A percentile compares a stretch with the other conserved stretches of the same genome.
Conservation (phyloP, 2,797 vertebrate species). For the Austrolebias charrua region DNA sequence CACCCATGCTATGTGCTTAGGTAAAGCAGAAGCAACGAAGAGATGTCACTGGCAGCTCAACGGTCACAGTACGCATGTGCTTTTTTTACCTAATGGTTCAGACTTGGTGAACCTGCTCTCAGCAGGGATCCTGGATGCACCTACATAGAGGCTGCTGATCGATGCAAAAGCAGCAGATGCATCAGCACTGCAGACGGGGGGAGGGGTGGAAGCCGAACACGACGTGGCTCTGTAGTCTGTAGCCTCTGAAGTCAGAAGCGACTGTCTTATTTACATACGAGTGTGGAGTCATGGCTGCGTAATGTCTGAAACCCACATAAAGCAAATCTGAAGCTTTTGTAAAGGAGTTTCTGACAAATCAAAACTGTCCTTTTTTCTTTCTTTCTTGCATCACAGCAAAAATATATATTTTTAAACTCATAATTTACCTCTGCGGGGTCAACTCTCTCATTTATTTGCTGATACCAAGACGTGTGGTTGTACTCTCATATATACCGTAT, state of each 20-base stretch:
- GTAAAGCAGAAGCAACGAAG: conserved; percentile 62
- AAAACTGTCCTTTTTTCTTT: conserved; percentile 4
- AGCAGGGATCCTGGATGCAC: conserved; percentile 82
- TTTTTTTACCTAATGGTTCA: conserved; percentile 14
- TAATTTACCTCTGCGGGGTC: conserved; percentile 76
- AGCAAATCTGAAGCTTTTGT: conserved; percentile 11
- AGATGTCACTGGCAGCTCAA: conserved; percentile 41
- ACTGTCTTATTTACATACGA: conserved; percentile 57
- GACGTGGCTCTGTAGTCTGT: conserved; percentile 74
- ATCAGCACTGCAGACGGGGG: conserved; percentile 85
- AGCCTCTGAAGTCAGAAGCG: conserved; percentile 60
- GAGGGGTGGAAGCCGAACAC: conserved; percentile 89
- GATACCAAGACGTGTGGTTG: conserved; percentile 6
- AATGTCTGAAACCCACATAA: conserved; percentile 15
- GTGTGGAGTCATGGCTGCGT: conserved; percentile 28
- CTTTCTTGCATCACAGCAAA: conserved; percentile 4
- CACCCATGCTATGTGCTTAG: conserved; percentile 58
- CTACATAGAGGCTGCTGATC: conserved; percentile 91
- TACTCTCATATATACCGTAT: neutral
- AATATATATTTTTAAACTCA: conserved; percentile 70
- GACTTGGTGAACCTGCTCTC: conserved; percentile 77
- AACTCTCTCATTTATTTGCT: conserved; percentile 8
- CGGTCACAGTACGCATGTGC: conserved; percentile 41
- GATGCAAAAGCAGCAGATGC: conserved; percentile 91
- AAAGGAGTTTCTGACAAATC: neutral